Evolutionary conservation across 2,797 vertebrate genomes (phyloP), one percentile per base, ranked within the genome.

Genomic region (Falco rusticolus): DNA sequence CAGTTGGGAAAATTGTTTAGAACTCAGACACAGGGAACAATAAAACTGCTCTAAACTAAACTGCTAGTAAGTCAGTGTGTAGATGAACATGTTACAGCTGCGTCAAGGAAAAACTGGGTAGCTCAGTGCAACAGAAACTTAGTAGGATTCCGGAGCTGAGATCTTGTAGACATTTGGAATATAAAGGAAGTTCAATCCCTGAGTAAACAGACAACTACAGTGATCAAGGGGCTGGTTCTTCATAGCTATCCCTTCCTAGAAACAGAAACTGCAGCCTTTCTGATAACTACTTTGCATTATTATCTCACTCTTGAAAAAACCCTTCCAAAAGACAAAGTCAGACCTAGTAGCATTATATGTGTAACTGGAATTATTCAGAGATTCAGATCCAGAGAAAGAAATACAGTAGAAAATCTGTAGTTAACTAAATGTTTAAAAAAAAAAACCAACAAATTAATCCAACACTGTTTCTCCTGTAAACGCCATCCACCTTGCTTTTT

Each of bases 1-100:
- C 39, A 96, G 61, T 95, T 87, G 79, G 43, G 87, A 61, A 96
- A 97, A 94, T 66, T 94, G 84, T 92, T 97, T 92, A 95, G 93
- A 90, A 82, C 66, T 70, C 84, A 47, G 47, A 63, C 84, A 92
- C 45, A 50, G 69, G 21, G 76, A 95, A 95, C 87, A 96, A 95
- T 95, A 80, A 93, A 93, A 92, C 43, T 81, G 28, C 84, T 85
- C 81, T 83, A 29, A 87, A 95, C 66, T 63, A 53, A 89, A 80
- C 82, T 91, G 63, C 74, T 89, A 84, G 22, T 29, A 89, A 94
- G 84, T 59, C 76, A 66, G 70, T 37, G 39, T 78, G 88, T 90
- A 63, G 79, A 94, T 50, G 51, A 87, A 94, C 82, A 76, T 24
- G 54, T 72, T 84, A 83, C 84, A 94, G 84, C 82, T 93, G 92